Percentiles rank a stretch among this genome's conserved stretches.
These are phyloP conservation scores for Psammodynastes pulverulentus DNA, from an alignment of 2,113 vertebrate species.

Conservation along the genomic window DNA sequence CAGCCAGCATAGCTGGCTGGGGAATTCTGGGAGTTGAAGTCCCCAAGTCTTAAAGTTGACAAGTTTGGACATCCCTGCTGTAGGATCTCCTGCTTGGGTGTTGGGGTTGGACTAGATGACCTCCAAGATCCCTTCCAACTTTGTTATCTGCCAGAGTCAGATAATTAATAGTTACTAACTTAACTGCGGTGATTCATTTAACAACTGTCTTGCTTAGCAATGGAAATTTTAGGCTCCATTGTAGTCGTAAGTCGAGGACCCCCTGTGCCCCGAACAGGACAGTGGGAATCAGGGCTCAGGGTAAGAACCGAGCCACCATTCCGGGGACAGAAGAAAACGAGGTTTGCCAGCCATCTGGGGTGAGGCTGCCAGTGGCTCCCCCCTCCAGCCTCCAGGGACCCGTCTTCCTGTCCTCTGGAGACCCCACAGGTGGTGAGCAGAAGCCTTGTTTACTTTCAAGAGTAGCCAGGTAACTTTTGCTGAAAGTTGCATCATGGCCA, in stretches of 20 bases:
- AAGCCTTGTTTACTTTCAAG: constrained; percentile 18
- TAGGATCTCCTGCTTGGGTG: too few species aligned
- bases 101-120: too few species aligned
- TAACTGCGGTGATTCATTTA: background rate
- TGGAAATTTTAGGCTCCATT: background rate
- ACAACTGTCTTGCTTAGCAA: background rate
- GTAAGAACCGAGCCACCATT: background rate
- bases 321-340: background rate
- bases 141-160: too few species aligned
- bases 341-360: background rate
- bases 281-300: background rate
- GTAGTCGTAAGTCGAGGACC: background rate
- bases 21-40: too few species aligned
- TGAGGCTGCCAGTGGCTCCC: background rate
- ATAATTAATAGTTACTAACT: background rate
- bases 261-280: background rate
- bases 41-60: too few species aligned
- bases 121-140: too few species aligned
- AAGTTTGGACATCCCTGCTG: too few species aligned
- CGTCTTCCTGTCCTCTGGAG: background rate
- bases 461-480: constrained; percentile 24
- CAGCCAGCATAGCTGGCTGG: too few species aligned
- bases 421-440: background rate
- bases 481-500: constrained; percentile 50
- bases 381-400: background rate